phyloP scores from a whole-genome alignment of 2,888 invertebrate species.

The Acanthoscelides obtectus region DNA sequence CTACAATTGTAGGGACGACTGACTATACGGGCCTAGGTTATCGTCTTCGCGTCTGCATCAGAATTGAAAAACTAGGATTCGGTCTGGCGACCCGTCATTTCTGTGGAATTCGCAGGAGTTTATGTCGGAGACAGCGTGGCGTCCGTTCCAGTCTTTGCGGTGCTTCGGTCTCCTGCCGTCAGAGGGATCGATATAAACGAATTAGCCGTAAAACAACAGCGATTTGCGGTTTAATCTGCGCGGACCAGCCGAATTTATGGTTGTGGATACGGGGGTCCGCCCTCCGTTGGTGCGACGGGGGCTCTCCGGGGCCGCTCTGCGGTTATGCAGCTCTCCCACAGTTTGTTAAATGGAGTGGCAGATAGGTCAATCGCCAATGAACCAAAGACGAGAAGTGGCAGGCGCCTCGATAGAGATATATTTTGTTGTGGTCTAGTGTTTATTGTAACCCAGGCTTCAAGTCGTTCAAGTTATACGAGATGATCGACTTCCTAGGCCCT shows the following conservation, averaged over 20 bases:
- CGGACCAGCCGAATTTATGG: conserved; percentile 45
- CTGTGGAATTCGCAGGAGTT: not conserved
- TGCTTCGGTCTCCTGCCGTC: too few species aligned
- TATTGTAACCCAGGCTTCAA: too few species aligned
- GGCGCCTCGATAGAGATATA: too few species aligned
- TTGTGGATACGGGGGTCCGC: not conserved
- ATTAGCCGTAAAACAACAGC: conserved; percentile 47
- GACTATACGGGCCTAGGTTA: too few species aligned
- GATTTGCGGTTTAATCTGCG: conserved; percentile 48
- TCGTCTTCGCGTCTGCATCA: too few species aligned
- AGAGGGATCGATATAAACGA: conserved; percentile 46
- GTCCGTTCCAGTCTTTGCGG: not conserved
- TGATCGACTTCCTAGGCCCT: too few species aligned
- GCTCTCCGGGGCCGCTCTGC: not conserved
- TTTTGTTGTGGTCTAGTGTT: too few species aligned
- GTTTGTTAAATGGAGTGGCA: not conserved
- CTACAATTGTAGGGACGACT: too few species aligned
- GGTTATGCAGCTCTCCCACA: not conserved
- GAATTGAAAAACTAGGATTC: too few species aligned
- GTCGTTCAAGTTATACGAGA: too few species aligned
- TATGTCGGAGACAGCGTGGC: not conserved
- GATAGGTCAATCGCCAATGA: not conserved
- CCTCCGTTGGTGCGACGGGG: not conserved
- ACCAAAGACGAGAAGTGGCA: not conserved
- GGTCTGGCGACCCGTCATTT: not conserved